These are phyloP conservation scores for Helobdella robusta DNA, from an alignment of 2,888 invertebrate species.

Conservation along the genomic window DNA sequence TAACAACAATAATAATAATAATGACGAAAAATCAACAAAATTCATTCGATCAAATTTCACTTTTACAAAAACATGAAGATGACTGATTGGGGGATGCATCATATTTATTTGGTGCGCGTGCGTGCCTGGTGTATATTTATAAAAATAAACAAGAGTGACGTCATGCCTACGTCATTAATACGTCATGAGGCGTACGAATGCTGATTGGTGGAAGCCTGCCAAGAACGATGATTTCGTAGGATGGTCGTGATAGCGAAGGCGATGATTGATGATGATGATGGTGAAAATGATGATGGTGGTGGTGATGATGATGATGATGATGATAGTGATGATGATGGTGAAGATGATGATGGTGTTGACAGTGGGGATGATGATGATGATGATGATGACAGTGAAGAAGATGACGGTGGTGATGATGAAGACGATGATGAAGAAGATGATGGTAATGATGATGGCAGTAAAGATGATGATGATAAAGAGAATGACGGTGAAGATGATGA, in stretches of 20 bases:
- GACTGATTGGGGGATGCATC: no score
- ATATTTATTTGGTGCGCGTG: no score
- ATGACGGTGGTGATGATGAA: not conserved
- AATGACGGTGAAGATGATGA: not conserved
- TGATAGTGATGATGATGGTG: conserved; percentile 3
- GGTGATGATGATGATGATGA: not conserved
- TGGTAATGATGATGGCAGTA: not conserved
- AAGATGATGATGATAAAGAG: not conserved
- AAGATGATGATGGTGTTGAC: not conserved
- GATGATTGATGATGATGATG: no score
- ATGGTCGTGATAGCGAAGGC: no score
- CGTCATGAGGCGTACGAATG: no score
- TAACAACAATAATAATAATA: not conserved
- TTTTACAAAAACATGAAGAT: no score
- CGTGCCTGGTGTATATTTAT: no score
- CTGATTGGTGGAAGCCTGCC: no score
- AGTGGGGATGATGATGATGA: not conserved
- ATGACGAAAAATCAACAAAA: conserved; percentile 8
- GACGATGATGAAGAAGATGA: not conserved
- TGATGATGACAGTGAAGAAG: not conserved
- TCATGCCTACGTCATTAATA: no score
- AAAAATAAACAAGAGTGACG: no score
- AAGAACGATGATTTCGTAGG: no score
- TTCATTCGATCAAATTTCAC: not conserved
- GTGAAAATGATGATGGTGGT: not conserved